Evolutionary conservation across 2,797 vertebrate species (phyloP), one percentile per base, ranked within the genome.

Genomic region (Pelobates cultripes): DNA sequence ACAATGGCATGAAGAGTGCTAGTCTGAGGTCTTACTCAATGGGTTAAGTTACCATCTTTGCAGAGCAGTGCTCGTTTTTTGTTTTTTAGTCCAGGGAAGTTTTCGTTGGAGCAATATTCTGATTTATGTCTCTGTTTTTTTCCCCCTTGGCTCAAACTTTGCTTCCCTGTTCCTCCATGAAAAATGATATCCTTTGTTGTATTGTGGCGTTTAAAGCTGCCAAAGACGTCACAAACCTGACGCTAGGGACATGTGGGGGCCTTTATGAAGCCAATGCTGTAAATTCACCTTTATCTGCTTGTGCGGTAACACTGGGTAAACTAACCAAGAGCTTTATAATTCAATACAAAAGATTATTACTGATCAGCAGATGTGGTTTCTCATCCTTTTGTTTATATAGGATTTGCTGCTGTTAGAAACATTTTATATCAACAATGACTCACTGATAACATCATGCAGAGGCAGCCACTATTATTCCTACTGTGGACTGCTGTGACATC

Each of bases 111-210:
- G n/a, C 7, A 40, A 28, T 3, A 64, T 28, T 43, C 47, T 78
- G 67, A 81, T 76, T 51, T 7, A 71, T 71, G 15, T 7, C 7
- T 12, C 66, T 41, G 53, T 76, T 53, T 44, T 70, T n/a, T 77
- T 43, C 40, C 14, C 73, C 71, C 43, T 64, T 80, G 63, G 78
- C 78, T 15, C 53, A 1, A n/a, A 5, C 28, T 14, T 2, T 12
- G 12, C 45, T 70, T 67, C 76, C 67, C 67, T 45, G 80, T 70
- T 75, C 66, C 15, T 75, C 71, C 53, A 10, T 15, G 51, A 14
- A 75, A 70, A 75, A 75, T 68, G 74, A 70, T 53, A 77, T 71
- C 68, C 74, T 82, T 76, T 82, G 64, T 82, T 17, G 51, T 10
- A 81, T 53, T 13, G 40, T 1, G 0, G 14, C 14, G 17, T 7